These are phyloP conservation scores for Thunnus thynnus DNA, from an alignment of 2,113 vertebrate species.

Conservation along the genomic window DNA sequence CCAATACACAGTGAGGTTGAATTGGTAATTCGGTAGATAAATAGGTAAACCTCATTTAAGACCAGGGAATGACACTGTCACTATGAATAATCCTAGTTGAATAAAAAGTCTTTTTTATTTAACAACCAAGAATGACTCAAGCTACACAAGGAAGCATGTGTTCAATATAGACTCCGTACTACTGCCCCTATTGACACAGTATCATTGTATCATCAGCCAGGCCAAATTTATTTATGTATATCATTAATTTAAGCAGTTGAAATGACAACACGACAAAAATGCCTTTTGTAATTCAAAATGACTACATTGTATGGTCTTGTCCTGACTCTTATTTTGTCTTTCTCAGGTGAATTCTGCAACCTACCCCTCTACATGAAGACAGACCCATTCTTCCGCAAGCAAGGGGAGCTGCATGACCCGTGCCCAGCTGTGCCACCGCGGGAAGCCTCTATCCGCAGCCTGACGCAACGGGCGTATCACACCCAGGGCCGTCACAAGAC, in stretches of 20 bases:
- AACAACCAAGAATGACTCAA: background rate
- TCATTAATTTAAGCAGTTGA: background rate
- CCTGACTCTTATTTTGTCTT: constrained; percentile 3
- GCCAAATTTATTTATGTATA: background rate
- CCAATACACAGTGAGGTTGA: background rate
- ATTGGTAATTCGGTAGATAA: too few species aligned
- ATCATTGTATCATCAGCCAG: too few species aligned
- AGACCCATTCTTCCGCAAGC: constrained; percentile 96
- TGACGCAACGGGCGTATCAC: constrained; percentile 93
- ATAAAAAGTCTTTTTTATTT: too few species aligned
- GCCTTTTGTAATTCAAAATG: background rate
- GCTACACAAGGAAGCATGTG: background rate
- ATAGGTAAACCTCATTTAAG: too few species aligned
- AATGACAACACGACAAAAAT: too few species aligned
- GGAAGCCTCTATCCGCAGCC: constrained; percentile 94
- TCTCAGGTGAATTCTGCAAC: constrained; percentile 97
- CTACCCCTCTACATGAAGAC: constrained; percentile 98
- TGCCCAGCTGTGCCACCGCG: constrained; percentile 95
- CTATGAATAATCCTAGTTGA: too few species aligned
- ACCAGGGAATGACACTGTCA: too few species aligned
- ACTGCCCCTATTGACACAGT: too few species aligned
- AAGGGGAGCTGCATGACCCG: constrained; percentile 92
- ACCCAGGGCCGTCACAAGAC: constrained; percentile 95
- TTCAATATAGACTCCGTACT: too few species aligned
- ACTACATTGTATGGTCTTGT: background rate